phyloP scores from a whole-genome alignment of 2,113 vertebrate genomes.

The zebrafish (Danio rerio) region DNA sequence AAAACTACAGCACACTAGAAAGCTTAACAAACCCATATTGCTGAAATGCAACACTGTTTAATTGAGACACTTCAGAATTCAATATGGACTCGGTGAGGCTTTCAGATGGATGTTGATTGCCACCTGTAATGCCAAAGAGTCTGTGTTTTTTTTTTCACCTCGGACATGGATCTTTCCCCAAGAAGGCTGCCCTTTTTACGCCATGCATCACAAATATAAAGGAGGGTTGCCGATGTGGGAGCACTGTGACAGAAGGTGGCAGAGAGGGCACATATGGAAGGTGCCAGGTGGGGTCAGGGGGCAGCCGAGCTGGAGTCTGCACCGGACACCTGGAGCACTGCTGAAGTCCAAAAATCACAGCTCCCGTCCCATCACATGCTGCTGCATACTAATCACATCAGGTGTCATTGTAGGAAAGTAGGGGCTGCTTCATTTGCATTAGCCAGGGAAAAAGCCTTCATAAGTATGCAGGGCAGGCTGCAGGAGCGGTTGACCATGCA shows the following conservation, averaged over 20 bases:
- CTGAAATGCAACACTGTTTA: too few species aligned
- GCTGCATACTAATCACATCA: slow-evolving; percentile 50
- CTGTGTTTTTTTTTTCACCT: neutral
- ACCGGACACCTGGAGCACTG: slow-evolving; percentile 69
- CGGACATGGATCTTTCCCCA: slow-evolving; percentile 14
- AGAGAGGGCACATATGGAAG: slow-evolving; percentile 73
- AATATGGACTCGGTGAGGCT: neutral
- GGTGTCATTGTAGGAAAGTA: slow-evolving; percentile 46
- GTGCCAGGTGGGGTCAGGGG: slow-evolving; percentile 72
- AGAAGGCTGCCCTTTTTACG: slow-evolving; percentile 22
- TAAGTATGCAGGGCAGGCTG: slow-evolving; percentile 54
- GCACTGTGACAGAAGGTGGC: slow-evolving; percentile 73
- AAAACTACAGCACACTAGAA: too few species aligned
- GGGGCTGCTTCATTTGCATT: slow-evolving; percentile 51
- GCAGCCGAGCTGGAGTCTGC: slow-evolving; percentile 66
- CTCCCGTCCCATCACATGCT: slow-evolving; percentile 35
- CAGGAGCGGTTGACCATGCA: slow-evolving; percentile 59
- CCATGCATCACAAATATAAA: slow-evolving; percentile 35
- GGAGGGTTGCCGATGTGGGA: slow-evolving; percentile 57
- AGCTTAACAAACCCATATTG: too few species aligned
- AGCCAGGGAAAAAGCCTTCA: slow-evolving; percentile 39
- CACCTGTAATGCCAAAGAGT: slow-evolving; percentile 17
- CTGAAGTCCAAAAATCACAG: slow-evolving; percentile 56
- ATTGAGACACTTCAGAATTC: neutral
- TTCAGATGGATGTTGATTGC: neutral